A percentile compares a stretch with the other conserved stretches of the same genome.
phyloP scores from a whole-genome alignment of 2,113 vertebrate species.

The Crotalus horridus region DNA sequence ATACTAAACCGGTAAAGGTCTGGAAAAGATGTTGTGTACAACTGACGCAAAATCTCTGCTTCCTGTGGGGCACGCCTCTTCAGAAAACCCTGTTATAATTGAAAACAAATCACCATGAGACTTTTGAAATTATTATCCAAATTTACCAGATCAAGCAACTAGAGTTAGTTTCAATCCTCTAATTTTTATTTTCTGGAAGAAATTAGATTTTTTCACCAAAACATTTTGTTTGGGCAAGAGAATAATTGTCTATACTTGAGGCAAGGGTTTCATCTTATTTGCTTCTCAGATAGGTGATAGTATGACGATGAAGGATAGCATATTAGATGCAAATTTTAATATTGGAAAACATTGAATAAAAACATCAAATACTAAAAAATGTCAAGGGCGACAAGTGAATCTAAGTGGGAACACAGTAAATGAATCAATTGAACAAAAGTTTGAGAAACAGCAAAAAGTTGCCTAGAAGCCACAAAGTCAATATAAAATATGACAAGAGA shows the following conservation, averaged over 20 bases:
- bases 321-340: not conserved
- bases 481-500: not conserved
- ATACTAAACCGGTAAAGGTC: constrained; percentile 80
- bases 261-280: not conserved
- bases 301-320: not conserved
- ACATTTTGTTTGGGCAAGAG: not conserved
- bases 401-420: not conserved
- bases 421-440: not conserved
- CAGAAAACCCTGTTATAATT: constrained; percentile 81
- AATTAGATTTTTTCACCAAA: not conserved
- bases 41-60: constrained; percentile 74
- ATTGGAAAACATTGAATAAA: not conserved
- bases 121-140: not conserved
- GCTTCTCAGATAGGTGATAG: too few relatives aligned
- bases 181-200: not conserved
- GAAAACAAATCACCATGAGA: not conserved
- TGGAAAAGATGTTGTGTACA: constrained; percentile 83
- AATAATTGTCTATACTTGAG: not conserved
- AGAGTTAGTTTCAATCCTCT: not conserved
- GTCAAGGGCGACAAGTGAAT: not conserved
- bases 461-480: not conserved
- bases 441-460: not conserved
- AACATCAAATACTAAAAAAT: not conserved
- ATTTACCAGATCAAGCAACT: not conserved
- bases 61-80: constrained; percentile 78